These are phyloP conservation scores for Anguilla marmorata DNA, from an alignment of 2,797 vertebrate species.

Conservation along the genomic window DNA sequence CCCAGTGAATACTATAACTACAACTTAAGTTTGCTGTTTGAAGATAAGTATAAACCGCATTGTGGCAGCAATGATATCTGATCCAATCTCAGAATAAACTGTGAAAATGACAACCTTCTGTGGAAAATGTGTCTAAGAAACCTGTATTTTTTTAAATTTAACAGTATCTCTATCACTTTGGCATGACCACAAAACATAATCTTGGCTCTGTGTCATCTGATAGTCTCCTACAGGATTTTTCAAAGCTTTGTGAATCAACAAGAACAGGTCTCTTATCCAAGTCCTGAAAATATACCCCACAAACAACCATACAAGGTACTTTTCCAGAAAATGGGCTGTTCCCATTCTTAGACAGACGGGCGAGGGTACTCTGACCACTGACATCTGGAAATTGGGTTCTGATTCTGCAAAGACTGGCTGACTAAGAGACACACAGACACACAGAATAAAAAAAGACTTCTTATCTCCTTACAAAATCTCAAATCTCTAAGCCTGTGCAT, in stretches of 20 bases:
- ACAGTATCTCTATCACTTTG: background rate
- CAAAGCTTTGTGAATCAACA: background rate
- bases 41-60: background rate
- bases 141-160: background rate
- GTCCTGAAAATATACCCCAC: slow-evolving; percentile 10
- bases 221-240: background rate
- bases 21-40: background rate
- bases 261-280: background rate
- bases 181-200: background rate
- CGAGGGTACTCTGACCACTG: background rate
- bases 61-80: background rate
- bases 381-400: slow-evolving; percentile 11
- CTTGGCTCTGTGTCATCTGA: background rate
- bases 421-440: background rate
- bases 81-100: background rate
- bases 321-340: background rate
- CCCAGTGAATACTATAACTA: background rate
- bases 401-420: slow-evolving; percentile 12
- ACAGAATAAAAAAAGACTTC: background rate
- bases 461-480: background rate
- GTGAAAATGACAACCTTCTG: background rate
- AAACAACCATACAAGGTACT: slow-evolving; percentile 1
- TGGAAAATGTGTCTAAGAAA: background rate
- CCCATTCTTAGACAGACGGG: background rate
- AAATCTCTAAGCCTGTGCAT: background rate